phyloP scores from a whole-genome alignment of 2,888 invertebrate species.

The Ethmia dodecea region DNA sequence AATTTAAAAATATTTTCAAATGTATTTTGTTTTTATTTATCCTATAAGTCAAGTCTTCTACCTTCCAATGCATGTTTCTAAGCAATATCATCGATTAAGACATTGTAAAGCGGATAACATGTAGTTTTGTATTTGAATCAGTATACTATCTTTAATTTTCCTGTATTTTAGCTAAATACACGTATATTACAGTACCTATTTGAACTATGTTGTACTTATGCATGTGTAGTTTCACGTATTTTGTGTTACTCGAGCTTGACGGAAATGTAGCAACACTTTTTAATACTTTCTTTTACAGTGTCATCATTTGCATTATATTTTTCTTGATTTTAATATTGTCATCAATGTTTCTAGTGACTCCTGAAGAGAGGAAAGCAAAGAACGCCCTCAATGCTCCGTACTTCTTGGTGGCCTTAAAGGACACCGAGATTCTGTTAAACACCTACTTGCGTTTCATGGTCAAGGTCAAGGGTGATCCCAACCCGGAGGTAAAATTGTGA shows the following conservation, averaged over 20 bases:
- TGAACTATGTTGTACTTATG: no score
- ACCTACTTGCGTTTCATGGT: constrained; percentile 93
- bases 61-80: no score
- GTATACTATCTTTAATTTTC: constrained; percentile 45
- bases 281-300: no score
- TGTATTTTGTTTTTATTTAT: no score
- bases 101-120: constrained; percentile 69
- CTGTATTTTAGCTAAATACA: no score
- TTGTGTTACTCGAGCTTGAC: no score
- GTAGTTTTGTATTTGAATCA: constrained; percentile 40
- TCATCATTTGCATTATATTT: no score
- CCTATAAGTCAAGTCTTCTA: no score
- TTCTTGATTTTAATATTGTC: not conserved
- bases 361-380: constrained; percentile 83
- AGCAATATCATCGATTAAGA: constrained; percentile 60
- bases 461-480: constrained; percentile 91
- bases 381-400: constrained; percentile 86
- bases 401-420: constrained; percentile 90
- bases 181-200: no score
- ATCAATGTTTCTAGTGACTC: constrained; percentile 72
- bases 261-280: no score
- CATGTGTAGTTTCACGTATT: no score
- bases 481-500: constrained; percentile 94
- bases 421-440: constrained; percentile 91
- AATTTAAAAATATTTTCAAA: no score